Evolutionary conservation across 2,113 vertebrate species (phyloP), one percentile per base, ranked within the genome.

Genomic region (Euleptes europaea): DNA sequence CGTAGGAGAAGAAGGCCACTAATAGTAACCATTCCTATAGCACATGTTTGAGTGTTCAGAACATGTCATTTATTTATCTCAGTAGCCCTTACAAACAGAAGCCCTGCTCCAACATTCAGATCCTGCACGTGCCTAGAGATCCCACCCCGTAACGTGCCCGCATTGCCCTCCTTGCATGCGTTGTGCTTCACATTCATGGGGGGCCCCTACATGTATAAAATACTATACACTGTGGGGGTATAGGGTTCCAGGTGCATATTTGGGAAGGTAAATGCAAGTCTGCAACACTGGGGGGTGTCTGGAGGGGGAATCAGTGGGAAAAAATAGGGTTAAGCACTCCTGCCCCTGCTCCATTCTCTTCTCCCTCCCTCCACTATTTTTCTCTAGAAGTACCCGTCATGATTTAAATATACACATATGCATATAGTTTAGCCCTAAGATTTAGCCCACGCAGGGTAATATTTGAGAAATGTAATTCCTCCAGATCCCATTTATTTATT

Each of bases 401-500:
- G 10, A 47, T 54, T 31, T 54, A 54, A 71, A 40, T 28, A 31
- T 19, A 82, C 14, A 71, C 14, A 15, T 42, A 63, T 66, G 42
- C 33, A 31, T 87, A 84, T 84, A 90, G 82, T 74, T 95, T 90
- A 40, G 3, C 12, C 6, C 13, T 79, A 63, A 21, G 4, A 15
- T 31, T 35, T 4, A 11, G 40, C 13, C 12, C 33, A 33, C n/a
- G n/a, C 12, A 6, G 67, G n/a, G 11, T 69, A 69, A 33, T 15
- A 14, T 67, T 67, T 33, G 66, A 67, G 66, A 69, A 17, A 17
- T 72, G 15, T 73, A 72, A 26, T 21, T 70, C 42, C n/a, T 33
- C 28, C n/a, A 19, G 13, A 40, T 71, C 90, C 89, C 91, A 88
- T 86, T 82, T 85, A 82, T 88, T 92, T 91, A 87, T 82, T 84